Evolutionary conservation across 2,113 vertebrate genomes (phyloP).

Genomic region (Sebastes fasciatus): DNA sequence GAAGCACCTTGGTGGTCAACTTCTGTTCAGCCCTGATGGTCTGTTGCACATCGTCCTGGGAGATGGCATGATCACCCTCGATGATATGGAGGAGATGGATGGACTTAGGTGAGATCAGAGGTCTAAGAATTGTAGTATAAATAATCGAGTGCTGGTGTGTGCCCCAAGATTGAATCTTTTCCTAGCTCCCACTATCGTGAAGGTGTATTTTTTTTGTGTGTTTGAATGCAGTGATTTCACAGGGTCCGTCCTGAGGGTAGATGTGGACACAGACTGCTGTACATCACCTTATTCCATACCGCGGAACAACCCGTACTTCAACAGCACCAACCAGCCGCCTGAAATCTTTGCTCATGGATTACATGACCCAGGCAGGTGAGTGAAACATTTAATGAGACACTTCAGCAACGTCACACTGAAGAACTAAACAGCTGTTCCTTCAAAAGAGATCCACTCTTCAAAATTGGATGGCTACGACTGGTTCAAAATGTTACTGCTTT

Average conservation of each 20-base stretch:
- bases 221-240: slow-evolving; percentile 94
- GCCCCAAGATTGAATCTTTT: slow-evolving; percentile 12
- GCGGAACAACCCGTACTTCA: slow-evolving; percentile 95
- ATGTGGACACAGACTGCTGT: slow-evolving; percentile 93
- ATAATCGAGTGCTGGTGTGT: neutral
- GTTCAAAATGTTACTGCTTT: neutral
- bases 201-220: slow-evolving; percentile 46
- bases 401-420: neutral
- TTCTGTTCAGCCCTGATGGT: slow-evolving; percentile 93
- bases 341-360: slow-evolving; percentile 98
- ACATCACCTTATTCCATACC: slow-evolving; percentile 92
- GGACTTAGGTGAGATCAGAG: slow-evolving; percentile 91
- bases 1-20: slow-evolving; percentile 96
- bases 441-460: neutral
- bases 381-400: slow-evolving; percentile 29
- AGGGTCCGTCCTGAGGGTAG: slow-evolving; percentile 94
- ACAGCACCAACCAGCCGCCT: slow-evolving; percentile 98
- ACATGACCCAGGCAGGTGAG: slow-evolving; percentile 98
- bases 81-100: slow-evolving; percentile 99
- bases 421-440: neutral
- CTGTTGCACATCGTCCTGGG: slow-evolving; percentile 95
- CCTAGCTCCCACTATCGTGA: slow-evolving; percentile 25
- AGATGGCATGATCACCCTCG: slow-evolving; percentile 98
- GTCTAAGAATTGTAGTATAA: slow-evolving; percentile 1
- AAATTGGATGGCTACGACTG: neutral